phyloP scores from a whole-genome alignment of 2,888 invertebrate species.

The Gryllus longicercus region DNA sequence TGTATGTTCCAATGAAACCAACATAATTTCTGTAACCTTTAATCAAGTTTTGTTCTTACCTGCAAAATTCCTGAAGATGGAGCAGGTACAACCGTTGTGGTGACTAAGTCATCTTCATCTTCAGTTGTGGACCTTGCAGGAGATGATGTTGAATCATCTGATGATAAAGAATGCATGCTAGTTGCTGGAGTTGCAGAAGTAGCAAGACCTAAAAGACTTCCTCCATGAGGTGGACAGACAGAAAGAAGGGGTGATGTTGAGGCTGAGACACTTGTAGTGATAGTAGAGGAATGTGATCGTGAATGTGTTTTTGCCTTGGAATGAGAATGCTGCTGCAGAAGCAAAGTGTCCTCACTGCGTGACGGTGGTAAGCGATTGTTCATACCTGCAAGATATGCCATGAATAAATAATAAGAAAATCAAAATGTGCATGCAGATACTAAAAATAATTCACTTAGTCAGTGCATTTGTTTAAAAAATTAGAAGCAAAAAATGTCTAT shows the following conservation, averaged over 20 bases:
- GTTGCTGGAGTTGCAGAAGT: constrained; percentile 52
- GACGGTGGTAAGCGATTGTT: constrained; percentile 64
- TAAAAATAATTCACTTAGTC: too few relatives aligned
- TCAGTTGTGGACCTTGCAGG: constrained; percentile 52
- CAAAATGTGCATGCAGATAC: too few relatives aligned
- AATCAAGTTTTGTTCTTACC: constrained; percentile 48
- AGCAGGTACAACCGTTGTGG: constrained; percentile 39
- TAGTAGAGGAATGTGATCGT: constrained; percentile 34
- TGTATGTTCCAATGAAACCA: too few relatives aligned
- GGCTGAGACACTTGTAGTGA: constrained; percentile 57
- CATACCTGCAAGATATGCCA: constrained; percentile 25
- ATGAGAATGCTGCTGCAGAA: constrained; percentile 46
- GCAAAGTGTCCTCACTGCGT: constrained; percentile 75
- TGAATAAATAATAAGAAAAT: too few relatives aligned
- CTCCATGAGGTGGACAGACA: constrained; percentile 52
- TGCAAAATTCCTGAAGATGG: constrained; percentile 59
- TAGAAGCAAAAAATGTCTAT: too few relatives aligned
- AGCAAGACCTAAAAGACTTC: constrained; percentile 62
- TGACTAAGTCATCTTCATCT: constrained; percentile 44
- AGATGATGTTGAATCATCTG: constrained; percentile 40
- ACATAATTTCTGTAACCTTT: too few relatives aligned
- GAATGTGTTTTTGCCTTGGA: constrained; percentile 23
- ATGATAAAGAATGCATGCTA: constrained; percentile 39
- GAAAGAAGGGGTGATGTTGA: constrained; percentile 60
- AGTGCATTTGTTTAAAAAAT: too few relatives aligned